phyloP scores from a whole-genome alignment of 2,797 vertebrate genomes.

The Zenarchopterus dispar region DNA sequence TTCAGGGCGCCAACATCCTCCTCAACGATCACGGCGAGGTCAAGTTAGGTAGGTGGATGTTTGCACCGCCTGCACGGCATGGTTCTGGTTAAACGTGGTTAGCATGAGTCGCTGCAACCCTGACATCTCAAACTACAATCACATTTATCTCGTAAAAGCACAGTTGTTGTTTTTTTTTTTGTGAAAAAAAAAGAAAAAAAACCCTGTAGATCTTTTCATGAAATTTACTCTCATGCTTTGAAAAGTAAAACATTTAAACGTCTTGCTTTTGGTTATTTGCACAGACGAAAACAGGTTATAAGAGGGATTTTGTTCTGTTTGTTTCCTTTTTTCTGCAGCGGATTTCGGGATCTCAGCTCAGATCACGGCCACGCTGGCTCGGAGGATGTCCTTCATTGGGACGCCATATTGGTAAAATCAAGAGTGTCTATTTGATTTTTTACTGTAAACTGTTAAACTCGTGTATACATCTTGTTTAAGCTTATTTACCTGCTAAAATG shows the following conservation, averaged over 20 bases:
- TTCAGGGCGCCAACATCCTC: slow-evolving; percentile 92
- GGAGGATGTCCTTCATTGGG: slow-evolving; percentile 92
- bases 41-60: slow-evolving; percentile 83
- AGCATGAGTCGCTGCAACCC: slow-evolving; percentile 27
- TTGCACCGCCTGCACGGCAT: slow-evolving; percentile 16
- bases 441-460: fast-evolving
- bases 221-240: neutral
- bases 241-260: neutral
- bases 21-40: slow-evolving; percentile 90
- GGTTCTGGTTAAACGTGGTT: slow-evolving; percentile 9
- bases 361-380: slow-evolving; percentile 90
- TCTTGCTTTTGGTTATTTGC: neutral
- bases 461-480: neutral
- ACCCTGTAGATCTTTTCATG: too few species aligned
- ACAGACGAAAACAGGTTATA: too few species aligned
- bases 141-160: neutral
- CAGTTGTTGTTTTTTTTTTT: neutral
- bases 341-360: slow-evolving; percentile 95
- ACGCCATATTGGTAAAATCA: slow-evolving; percentile 90
- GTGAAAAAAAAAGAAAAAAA: too few species aligned
- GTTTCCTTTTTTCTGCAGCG: slow-evolving; percentile 71
- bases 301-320: neutral
- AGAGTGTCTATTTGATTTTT: too few species aligned
- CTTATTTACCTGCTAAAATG: neutral
- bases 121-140: neutral